Evolutionary conservation across 2,113 vertebrate species (phyloP).

Genomic region (Gnathonemus longibarbis): DNA sequence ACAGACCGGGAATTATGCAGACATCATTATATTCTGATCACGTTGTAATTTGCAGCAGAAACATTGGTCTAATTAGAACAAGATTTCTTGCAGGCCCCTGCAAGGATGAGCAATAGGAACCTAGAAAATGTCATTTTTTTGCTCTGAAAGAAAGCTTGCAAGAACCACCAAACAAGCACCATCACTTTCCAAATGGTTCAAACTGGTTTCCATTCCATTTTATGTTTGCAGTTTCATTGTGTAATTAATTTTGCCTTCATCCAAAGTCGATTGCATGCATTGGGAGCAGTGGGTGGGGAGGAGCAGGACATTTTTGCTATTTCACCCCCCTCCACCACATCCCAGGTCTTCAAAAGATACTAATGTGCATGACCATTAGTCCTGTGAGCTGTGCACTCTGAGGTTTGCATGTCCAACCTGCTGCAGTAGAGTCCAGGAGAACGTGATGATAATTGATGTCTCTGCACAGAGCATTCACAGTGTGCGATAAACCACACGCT

Average conservation of each 20-base stretch:
- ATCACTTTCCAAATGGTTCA: background rate
- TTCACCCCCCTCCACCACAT: background rate
- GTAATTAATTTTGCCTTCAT: conserved; percentile 2
- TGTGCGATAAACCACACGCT: background rate
- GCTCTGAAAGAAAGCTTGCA: background rate
- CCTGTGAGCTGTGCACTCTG: conserved; percentile 31
- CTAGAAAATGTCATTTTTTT: background rate
- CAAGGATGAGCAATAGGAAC: background rate
- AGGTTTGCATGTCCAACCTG: conserved; percentile 47
- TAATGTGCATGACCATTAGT: conserved; percentile 79
- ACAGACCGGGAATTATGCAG: background rate
- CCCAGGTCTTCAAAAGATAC: conserved; percentile 26
- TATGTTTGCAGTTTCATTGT: background rate
- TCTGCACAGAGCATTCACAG: background rate
- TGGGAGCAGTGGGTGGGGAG: conserved; percentile 22
- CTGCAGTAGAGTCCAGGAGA: background rate
- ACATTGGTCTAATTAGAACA: background rate
- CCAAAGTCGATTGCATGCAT: conserved; percentile 64
- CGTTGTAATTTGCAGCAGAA: background rate
- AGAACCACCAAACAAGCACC: background rate
- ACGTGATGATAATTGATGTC: background rate
- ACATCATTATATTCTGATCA: background rate
- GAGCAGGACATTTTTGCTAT: background rate
- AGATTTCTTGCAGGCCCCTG: background rate
- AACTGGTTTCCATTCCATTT: conserved; percentile 17